phyloP scores from a whole-genome alignment of 2,113 vertebrate species.

The Notarius lentiginosus region DNA sequence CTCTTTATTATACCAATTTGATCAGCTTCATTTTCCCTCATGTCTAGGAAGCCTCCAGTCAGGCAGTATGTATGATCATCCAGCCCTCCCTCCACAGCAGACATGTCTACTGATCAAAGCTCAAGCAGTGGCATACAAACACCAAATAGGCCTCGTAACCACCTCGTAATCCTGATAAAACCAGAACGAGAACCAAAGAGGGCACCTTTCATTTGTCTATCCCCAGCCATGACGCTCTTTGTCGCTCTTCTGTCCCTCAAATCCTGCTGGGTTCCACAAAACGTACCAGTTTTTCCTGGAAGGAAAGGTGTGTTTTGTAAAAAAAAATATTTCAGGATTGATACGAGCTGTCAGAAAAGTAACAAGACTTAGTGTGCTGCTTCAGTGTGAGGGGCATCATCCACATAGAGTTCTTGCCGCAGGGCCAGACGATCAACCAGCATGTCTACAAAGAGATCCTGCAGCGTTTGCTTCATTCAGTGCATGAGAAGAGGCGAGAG shows the following conservation, averaged over 20 bases:
- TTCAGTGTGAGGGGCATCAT: too few relatives aligned
- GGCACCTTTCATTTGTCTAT: background rate
- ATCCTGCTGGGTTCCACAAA: background rate
- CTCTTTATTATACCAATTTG: conserved; percentile 24
- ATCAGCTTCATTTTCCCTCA: background rate
- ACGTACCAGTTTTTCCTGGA: background rate
- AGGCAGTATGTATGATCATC: background rate
- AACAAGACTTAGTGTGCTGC: too few relatives aligned
- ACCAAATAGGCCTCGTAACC: background rate
- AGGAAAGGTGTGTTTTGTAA: background rate
- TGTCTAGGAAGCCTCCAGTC: conserved; percentile 16
- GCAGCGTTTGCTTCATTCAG: too few relatives aligned
- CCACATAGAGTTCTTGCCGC: too few relatives aligned
- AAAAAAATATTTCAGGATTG: background rate
- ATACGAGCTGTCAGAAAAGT: too few relatives aligned
- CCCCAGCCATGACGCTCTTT: background rate
- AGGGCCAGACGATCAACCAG: too few relatives aligned
- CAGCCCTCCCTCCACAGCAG: background rate
- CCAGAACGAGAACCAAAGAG: background rate
- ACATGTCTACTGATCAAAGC: conserved; percentile 27
- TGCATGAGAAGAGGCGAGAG: too few relatives aligned
- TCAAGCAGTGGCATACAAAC: background rate
- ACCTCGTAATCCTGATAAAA: conserved; percentile 19
- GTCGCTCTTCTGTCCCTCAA: background rate
- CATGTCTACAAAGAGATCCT: too few relatives aligned